phyloP scores from a whole-genome alignment of 1,140 invertebrate species.

The Ruditapes philippinarum region DNA sequence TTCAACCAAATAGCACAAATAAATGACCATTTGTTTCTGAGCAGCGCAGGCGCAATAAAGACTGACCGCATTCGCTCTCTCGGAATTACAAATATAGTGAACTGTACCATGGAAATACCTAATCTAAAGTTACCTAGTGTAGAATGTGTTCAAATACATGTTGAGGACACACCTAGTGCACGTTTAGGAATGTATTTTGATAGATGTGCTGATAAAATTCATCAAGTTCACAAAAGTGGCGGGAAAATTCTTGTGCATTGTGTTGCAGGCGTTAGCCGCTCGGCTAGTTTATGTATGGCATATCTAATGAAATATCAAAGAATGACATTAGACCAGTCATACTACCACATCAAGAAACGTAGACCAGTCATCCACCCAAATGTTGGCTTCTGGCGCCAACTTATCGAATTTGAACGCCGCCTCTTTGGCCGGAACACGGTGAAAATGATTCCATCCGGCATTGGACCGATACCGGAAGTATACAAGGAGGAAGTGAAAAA shows the following conservation, averaged over 20 bases:
- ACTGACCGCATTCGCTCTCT: constrained; percentile 86
- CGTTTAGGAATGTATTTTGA: constrained; percentile 92
- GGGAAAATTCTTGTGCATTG: constrained; percentile 95
- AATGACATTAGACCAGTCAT: constrained; percentile 93
- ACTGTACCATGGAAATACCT: constrained; percentile 94
- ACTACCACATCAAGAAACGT: constrained; percentile 90
- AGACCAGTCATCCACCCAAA: constrained; percentile 95
- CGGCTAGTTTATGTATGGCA: constrained; percentile 94
- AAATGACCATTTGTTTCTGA: constrained; percentile 89
- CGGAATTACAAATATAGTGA: constrained; percentile 92
- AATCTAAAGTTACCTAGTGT: constrained; percentile 87
- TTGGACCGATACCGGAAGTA: no score
- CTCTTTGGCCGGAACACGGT: constrained; percentile 87
- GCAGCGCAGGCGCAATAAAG: constrained; percentile 89
- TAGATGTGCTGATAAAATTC: constrained; percentile 86
- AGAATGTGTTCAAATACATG: constrained; percentile 89
- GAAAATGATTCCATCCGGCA: constrained; percentile 81
- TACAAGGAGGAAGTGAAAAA: constrained; percentile 82
- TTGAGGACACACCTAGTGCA: constrained; percentile 91
- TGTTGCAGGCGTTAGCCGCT: constrained; percentile 95
- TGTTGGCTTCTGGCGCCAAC: constrained; percentile 95
- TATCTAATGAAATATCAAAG: constrained; percentile 95
- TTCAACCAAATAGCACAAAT: constrained; percentile 86
- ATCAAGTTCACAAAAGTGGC: constrained; percentile 83
- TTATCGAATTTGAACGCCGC: constrained; percentile 92